Evolutionary conservation across 2,888 invertebrate species (phyloP).

Genomic region (Leucophenga montana): DNA sequence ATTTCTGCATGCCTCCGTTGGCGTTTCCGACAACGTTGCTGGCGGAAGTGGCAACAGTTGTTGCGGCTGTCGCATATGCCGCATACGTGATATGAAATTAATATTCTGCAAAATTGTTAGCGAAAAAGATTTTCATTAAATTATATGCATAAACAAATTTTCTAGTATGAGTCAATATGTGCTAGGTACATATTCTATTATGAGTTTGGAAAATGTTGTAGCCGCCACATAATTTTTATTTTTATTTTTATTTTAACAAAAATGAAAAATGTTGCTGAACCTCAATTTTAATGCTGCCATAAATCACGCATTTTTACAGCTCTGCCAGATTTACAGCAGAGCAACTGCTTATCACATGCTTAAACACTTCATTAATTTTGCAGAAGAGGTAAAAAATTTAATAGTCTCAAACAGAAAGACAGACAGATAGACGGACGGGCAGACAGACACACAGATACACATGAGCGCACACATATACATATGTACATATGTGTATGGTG

Average conservation of each 20-base stretch:
- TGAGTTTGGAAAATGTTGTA: too few relatives aligned
- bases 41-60: conserved; percentile 4
- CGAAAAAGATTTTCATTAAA: conserved; percentile 39
- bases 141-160: conserved; percentile 47
- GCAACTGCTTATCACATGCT: conserved; percentile 43
- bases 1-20: too few relatives aligned
- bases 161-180: background rate
- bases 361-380: conserved; percentile 52
- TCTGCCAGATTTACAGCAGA: conserved; percentile 28
- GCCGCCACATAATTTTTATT: too few relatives aligned
- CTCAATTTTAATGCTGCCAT: conserved; percentile 43
- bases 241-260: background rate
- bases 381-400: conserved; percentile 48
- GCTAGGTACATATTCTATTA: background rate
- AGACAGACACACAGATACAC: background rate
- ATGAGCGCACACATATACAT: background rate
- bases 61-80: conserved; percentile 33
- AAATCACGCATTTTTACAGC: conserved; percentile 41
- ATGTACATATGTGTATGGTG: background rate
- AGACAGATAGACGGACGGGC: background rate
- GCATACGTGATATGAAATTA: conserved; percentile 46
- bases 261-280: conserved; percentile 4
- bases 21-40: background rate
- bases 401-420: background rate
- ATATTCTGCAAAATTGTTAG: conserved; percentile 4